These are phyloP conservation scores for Lithosia quadra DNA, from an alignment of 2,888 invertebrate genomes.

Conservation along the genomic window DNA sequence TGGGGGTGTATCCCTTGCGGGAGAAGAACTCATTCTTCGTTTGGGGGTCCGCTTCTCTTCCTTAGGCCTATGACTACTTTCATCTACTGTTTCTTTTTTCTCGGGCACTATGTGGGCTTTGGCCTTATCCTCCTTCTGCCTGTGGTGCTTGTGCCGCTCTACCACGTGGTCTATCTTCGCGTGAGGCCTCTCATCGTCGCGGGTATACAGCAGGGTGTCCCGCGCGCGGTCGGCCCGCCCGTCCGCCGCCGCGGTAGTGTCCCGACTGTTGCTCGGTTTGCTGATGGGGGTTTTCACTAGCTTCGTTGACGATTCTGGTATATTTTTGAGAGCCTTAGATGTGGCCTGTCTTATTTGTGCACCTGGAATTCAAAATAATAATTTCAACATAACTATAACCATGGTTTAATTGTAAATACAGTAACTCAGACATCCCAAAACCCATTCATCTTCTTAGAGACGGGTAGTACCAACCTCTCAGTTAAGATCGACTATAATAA, in stretches of 20 bases:
- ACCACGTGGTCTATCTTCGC: constrained; percentile 79
- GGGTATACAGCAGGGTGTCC: constrained; percentile 78
- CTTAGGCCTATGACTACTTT: neutral
- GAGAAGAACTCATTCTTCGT: constrained; percentile 17
- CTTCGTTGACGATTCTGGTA: constrained; percentile 64
- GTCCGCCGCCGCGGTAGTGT: constrained; percentile 13
- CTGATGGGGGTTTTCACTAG: constrained; percentile 66
- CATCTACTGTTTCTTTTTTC: constrained; percentile 8
- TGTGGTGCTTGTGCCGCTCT: constrained; percentile 68
- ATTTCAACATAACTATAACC: neutral
- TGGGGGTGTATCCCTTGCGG: neutral
- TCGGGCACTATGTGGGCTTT: constrained; percentile 23
- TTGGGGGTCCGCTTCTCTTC: constrained; percentile 12
- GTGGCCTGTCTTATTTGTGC: constrained; percentile 78
- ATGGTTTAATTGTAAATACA: neutral
- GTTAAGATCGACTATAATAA: too few species aligned
- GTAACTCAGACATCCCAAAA: neutral
- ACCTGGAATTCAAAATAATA: constrained; percentile 53
- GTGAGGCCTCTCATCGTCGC: constrained; percentile 74
- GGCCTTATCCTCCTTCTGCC: constrained; percentile 15
- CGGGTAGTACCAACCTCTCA: too few species aligned
- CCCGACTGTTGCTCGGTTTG: constrained; percentile 39
- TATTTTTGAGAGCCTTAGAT: constrained; percentile 71
- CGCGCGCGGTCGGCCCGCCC: constrained; percentile 62
- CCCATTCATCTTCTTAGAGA: too few species aligned